Evolutionary conservation across 2,888 invertebrate genomes (phyloP), one percentile per base, ranked within the genome.

Genomic region (Ichneumon xanthorius): DNA sequence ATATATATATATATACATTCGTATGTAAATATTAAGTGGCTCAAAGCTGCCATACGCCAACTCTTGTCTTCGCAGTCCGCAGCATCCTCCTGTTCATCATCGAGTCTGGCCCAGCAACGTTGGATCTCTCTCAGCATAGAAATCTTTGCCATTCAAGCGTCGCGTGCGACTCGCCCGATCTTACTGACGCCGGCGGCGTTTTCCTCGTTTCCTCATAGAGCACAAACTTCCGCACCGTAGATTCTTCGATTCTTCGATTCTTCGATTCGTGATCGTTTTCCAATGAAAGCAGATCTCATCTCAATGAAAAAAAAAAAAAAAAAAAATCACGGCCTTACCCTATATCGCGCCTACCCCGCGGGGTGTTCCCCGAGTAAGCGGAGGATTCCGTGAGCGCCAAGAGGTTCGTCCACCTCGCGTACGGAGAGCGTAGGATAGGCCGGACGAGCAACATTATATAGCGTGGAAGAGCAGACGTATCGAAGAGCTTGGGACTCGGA

Each of bases 331-430:
- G 11, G 0, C 1, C 16, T 11, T 55, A 55, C 48, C 11, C 30
- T 53, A 30, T 55, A 30, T 68, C 33, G 4, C 71, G 9, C 71
- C 58, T 61, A 81, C 48, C 58, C 58, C 33, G 45, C 11, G 63
- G 9, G 70, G 22, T 67, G 68, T 73, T 58, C 73, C 50, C 19
- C 65, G 78, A n/a, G 78, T 48, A 53, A 70, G 55, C 70, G 22
- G 26, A 50, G 26, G 55, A 67, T 40, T 68, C 55, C 67, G 33
- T 70, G 58, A 55, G 70, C 68, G 61, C 61, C 50, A 70, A 48
- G 58, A 70, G 61, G 70, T 79, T 71, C 79, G 63, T 79, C 71
- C 63, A 72, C 79, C 79, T 71, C 61, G 67, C 37, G 16, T 5
- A 14, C 11, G 22, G 55, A 22, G 55, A 22, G 55, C 11, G 55